A percentile compares a stretch with the other conserved stretches of the same genome.
Conservation (phyloP, 2,888 invertebrate genomes). For the Stratiomys singularior region DNA sequence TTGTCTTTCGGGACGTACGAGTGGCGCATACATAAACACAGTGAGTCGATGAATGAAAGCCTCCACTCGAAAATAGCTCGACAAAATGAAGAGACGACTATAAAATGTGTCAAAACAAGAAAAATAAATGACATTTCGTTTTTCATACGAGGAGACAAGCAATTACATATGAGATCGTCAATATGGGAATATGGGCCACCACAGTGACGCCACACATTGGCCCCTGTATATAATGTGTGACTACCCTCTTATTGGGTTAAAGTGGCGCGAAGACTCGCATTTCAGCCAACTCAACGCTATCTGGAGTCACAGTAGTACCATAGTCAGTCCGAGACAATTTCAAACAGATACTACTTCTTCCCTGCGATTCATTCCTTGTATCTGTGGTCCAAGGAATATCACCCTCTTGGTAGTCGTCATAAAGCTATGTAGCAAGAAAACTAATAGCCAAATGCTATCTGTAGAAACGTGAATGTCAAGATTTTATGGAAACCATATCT, state of each 20-base stretch:
- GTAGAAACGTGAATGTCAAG: slow-evolving; percentile 36
- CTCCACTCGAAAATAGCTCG: slow-evolving; percentile 14
- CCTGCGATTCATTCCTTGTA: neutral
- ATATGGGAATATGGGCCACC: slow-evolving; percentile 37
- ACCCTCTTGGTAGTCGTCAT: slow-evolving; percentile 5
- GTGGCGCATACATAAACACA: neutral
- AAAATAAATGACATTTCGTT: slow-evolving; percentile 36
- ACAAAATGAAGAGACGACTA: slow-evolving; percentile 27
- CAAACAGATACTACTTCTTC: neutral
- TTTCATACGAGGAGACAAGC: slow-evolving; percentile 25
- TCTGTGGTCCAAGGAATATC: neutral
- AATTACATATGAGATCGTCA: slow-evolving; percentile 35
- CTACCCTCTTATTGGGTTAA: slow-evolving; percentile 23
- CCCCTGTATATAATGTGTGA: neutral
- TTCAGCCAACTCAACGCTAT: no score
- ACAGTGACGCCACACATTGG: slow-evolving; percentile 30
- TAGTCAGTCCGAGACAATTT: neutral
- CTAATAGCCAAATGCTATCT: slow-evolving; percentile 32
- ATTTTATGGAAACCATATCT: slow-evolving; percentile 13
- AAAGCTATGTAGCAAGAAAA: slow-evolving; percentile 2
- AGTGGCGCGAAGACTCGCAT: neutral
- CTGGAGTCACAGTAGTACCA: no score
- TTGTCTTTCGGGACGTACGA: slow-evolving; percentile 22
- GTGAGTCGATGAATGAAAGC: slow-evolving; percentile 22
- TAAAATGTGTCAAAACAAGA: slow-evolving; percentile 41